Percentiles rank a stretch among this genome's conserved stretches.
Conservation (phyloP, 2,113 vertebrate species). For the Phalacrocorax brasilianus region DNA sequence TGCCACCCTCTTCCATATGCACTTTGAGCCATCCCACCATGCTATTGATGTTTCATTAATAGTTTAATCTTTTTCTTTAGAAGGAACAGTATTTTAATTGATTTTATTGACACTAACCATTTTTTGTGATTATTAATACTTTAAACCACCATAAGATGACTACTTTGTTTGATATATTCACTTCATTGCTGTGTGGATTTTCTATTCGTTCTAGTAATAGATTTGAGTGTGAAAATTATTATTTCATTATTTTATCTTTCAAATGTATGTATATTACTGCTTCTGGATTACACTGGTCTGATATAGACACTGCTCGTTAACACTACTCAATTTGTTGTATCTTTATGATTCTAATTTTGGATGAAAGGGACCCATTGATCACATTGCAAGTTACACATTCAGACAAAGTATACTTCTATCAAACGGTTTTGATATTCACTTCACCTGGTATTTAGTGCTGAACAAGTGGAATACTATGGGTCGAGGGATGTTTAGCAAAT, state of each 20-base stretch:
- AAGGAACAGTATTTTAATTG: conserved; percentile 8
- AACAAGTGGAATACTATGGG: not conserved
- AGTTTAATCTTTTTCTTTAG: not conserved
- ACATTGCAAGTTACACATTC: not conserved
- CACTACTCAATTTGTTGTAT: not conserved
- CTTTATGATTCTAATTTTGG: not conserved
- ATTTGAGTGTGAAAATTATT: not conserved
- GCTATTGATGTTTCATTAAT: not conserved
- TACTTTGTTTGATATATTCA: not conserved
- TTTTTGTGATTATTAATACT: not conserved
- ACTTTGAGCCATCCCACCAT: conserved; percentile 17
- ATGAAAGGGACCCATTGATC: not conserved
- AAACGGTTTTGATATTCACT: not conserved
- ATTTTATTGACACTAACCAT: not conserved
- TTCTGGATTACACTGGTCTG: not conserved
- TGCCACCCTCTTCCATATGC: not conserved
- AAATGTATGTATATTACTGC: not conserved
- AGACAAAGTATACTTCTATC: not conserved
- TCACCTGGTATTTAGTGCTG: not conserved
- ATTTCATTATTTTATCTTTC: not conserved
- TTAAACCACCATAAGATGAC: not conserved
- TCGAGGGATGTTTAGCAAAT: not conserved
- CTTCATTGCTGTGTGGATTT: not conserved
- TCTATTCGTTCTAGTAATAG: not conserved
- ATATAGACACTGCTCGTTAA: not conserved